These are phyloP conservation scores for Pasiphila rectangulata DNA, from an alignment of 2,888 invertebrate genomes.

Conservation along the genomic window DNA sequence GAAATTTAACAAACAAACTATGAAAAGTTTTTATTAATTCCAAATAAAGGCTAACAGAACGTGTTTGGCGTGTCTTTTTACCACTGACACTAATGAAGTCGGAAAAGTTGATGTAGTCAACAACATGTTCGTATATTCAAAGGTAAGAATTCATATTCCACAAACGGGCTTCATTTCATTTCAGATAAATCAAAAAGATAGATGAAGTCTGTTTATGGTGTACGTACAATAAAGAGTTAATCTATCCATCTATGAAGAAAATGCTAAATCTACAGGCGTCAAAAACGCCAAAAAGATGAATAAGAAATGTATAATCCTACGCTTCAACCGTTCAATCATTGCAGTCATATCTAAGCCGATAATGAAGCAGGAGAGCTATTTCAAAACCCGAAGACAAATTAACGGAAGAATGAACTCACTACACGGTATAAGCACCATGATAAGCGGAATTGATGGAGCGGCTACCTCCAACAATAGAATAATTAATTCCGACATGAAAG, in stretches of 20 bases:
- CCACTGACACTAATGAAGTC: constrained; percentile 12
- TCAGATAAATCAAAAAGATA: background rate
- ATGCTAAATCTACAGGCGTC: too few species aligned
- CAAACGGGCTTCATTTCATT: background rate
- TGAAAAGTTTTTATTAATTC: constrained; percentile 16
- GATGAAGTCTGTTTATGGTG: too few species aligned
- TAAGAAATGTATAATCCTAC: background rate
- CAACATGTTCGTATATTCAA: background rate
- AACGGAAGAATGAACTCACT: constrained; percentile 52
- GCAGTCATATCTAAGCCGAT: constrained; percentile 38
- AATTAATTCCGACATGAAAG: constrained; percentile 73
- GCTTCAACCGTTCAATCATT: constrained; percentile 35
- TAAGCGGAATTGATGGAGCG: constrained; percentile 70
- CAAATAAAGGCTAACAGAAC: constrained; percentile 13
- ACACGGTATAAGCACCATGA: constrained; percentile 55
- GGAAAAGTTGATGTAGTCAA: constrained; percentile 6
- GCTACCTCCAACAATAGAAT: constrained; percentile 64
- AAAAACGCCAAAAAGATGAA: background rate
- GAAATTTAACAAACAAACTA: constrained; percentile 31
- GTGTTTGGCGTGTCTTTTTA: constrained; percentile 16
- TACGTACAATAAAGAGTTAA: too few species aligned
- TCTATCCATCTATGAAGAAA: too few species aligned
- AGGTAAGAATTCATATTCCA: background rate
- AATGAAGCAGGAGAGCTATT: constrained; percentile 57
- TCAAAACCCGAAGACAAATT: constrained; percentile 64